Percentiles rank a stretch among this genome's conserved stretches.
phyloP scores from a whole-genome alignment of 1,140 invertebrate genomes.

The Drosophila lowei region DNA sequence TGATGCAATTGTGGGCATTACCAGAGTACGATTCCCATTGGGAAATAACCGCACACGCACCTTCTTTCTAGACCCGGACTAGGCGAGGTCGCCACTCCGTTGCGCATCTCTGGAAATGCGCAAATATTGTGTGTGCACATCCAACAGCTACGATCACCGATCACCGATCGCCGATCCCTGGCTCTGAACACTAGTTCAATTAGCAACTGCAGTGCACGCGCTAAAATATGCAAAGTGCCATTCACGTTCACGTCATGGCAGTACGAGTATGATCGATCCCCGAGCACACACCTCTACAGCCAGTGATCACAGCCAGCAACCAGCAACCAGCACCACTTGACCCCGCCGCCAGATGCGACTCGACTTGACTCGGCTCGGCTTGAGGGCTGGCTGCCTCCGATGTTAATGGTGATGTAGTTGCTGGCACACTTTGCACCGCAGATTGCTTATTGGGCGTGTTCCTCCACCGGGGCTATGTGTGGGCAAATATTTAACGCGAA shows the following conservation, averaged over 20 bases:
- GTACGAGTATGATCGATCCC: conserved; percentile 30
- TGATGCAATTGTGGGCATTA: conserved; percentile 73
- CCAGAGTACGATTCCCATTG: conserved; percentile 30
- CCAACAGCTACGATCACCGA: conserved; percentile 31
- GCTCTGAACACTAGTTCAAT: conserved; percentile 75
- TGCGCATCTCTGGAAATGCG: conserved; percentile 73
- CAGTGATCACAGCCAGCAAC: too few species aligned
- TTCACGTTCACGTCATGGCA: conserved; percentile 59
- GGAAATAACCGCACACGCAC: conserved; percentile 53
- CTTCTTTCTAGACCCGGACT: conserved; percentile 54
- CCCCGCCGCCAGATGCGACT: conserved; percentile 34
- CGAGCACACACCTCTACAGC: neutral
- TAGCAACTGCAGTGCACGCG: conserved; percentile 78
- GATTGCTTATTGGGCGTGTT: conserved; percentile 76
- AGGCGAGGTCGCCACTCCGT: conserved; percentile 75
- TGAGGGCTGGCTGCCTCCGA: neutral
- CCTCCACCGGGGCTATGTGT: conserved; percentile 25
- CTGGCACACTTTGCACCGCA: conserved; percentile 74
- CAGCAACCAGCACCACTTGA: conserved; percentile 52
- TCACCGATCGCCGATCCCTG: conserved; percentile 21
- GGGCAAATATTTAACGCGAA: conserved; percentile 78
- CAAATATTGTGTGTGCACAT: conserved; percentile 67
- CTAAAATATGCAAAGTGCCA: conserved; percentile 80
- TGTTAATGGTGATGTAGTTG: conserved; percentile 28
- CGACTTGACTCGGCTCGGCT: too few species aligned